Percentiles rank a stretch among this genome's conserved stretches.
Conservation (phyloP, 2,888 invertebrate genomes). For the Ernsta delagoae region DNA sequence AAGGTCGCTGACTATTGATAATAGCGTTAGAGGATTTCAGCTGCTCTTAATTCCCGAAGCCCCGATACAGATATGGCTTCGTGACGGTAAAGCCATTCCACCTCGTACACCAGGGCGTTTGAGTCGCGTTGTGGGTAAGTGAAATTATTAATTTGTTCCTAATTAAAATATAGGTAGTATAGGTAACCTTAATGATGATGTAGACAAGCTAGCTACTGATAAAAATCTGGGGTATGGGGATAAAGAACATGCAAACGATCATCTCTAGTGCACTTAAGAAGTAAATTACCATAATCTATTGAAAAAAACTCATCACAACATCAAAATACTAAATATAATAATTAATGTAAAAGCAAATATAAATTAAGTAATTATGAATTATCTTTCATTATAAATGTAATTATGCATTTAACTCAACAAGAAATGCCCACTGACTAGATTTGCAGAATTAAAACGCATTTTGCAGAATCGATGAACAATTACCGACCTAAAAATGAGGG, state of each 20-base stretch:
- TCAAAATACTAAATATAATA: no score
- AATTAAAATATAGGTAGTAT: neutral
- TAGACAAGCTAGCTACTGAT: no score
- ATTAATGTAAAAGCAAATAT: no score
- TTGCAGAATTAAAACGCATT: neutral
- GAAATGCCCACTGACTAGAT: no score
- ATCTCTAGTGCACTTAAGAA: no score
- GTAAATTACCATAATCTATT: no score
- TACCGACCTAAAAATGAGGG: constrained; percentile 66
- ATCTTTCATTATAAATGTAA: no score
- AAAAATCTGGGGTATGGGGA: neutral
- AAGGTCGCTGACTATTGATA: constrained; percentile 31
- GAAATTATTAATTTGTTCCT: neutral
- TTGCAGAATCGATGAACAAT: constrained; percentile 33
- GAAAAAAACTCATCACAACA: no score
- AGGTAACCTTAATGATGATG: neutral
- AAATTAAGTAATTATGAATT: no score
- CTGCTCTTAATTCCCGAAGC: constrained; percentile 68
- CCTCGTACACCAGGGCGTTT: neutral
- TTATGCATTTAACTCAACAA: no score
- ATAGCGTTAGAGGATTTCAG: constrained; percentile 35
- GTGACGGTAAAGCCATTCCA: constrained; percentile 32
- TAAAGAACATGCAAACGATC: no score
- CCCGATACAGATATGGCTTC: constrained; percentile 65
- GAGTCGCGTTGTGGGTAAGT: constrained; percentile 32